Evolutionary conservation across 1,140 invertebrate genomes (phyloP).

Genomic region (Drosophila arawakana): DNA sequence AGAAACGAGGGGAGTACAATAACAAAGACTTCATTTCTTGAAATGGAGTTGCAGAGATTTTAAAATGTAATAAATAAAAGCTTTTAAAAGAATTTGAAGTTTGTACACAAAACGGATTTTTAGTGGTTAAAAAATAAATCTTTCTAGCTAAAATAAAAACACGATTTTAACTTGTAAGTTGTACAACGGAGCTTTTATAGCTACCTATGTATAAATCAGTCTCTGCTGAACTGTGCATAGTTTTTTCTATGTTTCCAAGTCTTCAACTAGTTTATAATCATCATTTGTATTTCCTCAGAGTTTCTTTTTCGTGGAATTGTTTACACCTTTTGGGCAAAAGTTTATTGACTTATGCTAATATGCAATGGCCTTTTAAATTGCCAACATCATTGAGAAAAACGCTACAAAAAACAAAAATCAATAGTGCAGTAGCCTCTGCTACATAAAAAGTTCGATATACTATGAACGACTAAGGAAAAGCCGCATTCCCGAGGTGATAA

Average conservation of each 20-base stretch:
- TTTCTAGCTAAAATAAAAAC: no score
- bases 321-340: conserved; percentile 10
- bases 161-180: no score
- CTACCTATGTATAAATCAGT: no score
- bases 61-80: no score
- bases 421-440: conserved; percentile 69
- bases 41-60: no score
- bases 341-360: conserved; percentile 49
- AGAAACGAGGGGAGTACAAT: neutral
- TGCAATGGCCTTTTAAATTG: conserved; percentile 7
- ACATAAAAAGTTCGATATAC: conserved; percentile 7
- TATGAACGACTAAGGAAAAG: conserved; percentile 7
- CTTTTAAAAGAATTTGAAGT: no score
- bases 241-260: neutral
- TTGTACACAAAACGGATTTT: no score
- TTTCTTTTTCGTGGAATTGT: neutral
- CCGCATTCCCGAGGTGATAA: conserved; percentile 68
- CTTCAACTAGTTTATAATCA: neutral
- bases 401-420: conserved; percentile 50
- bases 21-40: no score
- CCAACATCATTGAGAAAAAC: conserved; percentile 3
- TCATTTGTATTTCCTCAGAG: neutral
- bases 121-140: no score
- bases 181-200: no score
- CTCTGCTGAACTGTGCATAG: no score